Conservation (phyloP, 2,888 invertebrate genomes). For the Drosophila paramelanica region DNA sequence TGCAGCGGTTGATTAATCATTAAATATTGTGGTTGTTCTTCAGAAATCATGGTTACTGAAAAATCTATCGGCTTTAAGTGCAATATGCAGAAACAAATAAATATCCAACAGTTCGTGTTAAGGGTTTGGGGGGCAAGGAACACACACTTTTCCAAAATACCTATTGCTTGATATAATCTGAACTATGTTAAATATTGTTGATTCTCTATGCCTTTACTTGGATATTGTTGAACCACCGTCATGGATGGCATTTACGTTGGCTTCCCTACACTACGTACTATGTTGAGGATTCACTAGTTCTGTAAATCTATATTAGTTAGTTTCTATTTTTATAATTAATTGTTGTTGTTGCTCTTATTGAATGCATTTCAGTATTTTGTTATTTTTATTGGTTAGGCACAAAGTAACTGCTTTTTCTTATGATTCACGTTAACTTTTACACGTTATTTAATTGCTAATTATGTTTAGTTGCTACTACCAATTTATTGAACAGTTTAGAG, state of each 20-base stretch:
- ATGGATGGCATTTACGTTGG: constrained; percentile 52
- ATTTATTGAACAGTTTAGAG: constrained; percentile 61
- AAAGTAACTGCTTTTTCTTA: constrained; percentile 76
- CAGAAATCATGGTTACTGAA: too few relatives aligned
- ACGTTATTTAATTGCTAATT: constrained; percentile 70
- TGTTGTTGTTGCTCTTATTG: constrained; percentile 65
- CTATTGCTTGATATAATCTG: background rate
- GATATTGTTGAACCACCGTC: constrained; percentile 6
- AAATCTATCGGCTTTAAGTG: too few relatives aligned
- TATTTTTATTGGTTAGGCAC: constrained; percentile 82
- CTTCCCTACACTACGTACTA: constrained; percentile 58
- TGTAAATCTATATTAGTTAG: constrained; percentile 61
- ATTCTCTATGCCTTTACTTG: constrained; percentile 11
- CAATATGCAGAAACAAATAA: too few relatives aligned
- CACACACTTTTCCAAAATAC: background rate
- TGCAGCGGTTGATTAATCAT: too few relatives aligned
- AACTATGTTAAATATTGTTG: constrained; percentile 13
- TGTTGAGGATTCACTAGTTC: constrained; percentile 47
- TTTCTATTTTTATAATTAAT: constrained; percentile 54
- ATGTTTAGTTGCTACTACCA: constrained; percentile 62
- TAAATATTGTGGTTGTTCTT: too few relatives aligned
- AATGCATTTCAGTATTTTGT: constrained; percentile 47
- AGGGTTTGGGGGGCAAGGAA: background rate
- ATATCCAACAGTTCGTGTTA: too few relatives aligned
- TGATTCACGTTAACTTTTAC: constrained; percentile 49